These are phyloP conservation scores for Leptinotarsa peninsularis DNA, from an alignment of 2,888 invertebrate species.

Conservation along the genomic window DNA sequence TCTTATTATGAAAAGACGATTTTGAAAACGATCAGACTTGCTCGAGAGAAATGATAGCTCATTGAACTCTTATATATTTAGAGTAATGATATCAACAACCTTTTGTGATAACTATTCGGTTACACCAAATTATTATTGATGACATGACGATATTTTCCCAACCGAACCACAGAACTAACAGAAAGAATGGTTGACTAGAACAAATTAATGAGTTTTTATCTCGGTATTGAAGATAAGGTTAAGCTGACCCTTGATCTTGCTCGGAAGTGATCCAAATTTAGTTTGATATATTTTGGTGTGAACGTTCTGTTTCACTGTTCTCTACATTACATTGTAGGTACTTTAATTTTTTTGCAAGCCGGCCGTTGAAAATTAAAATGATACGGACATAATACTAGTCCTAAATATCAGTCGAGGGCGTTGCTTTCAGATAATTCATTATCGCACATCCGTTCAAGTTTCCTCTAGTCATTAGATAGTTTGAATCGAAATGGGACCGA, in stretches of 20 bases:
- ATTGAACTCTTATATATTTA: background rate
- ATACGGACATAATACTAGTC: background rate
- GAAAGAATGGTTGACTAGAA: background rate
- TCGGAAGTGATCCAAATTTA: slow-evolving; percentile 3
- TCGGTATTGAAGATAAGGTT: background rate
- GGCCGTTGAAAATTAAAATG: background rate
- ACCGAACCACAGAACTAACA: background rate
- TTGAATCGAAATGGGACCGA: background rate
- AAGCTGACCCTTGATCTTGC: background rate
- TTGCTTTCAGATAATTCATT: slow-evolving; percentile 38
- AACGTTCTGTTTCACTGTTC: no score
- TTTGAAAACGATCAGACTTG: background rate
- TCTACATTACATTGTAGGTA: no score
- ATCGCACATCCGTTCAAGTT: slow-evolving; percentile 44
- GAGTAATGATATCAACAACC: background rate
- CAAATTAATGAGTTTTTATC: slow-evolving; percentile 4
- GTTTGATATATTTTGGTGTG: background rate
- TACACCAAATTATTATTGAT: background rate
- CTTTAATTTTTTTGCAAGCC: no score
- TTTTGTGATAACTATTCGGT: background rate
- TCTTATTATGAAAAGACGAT: no score
- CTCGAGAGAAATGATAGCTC: background rate
- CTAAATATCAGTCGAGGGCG: slow-evolving; percentile 38
- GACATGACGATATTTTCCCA: background rate
- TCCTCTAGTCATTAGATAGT: slow-evolving; percentile 34